Evolutionary conservation across 2,888 invertebrate genomes (phyloP).

Genomic region (Scrobipalpa atriplicella): DNA sequence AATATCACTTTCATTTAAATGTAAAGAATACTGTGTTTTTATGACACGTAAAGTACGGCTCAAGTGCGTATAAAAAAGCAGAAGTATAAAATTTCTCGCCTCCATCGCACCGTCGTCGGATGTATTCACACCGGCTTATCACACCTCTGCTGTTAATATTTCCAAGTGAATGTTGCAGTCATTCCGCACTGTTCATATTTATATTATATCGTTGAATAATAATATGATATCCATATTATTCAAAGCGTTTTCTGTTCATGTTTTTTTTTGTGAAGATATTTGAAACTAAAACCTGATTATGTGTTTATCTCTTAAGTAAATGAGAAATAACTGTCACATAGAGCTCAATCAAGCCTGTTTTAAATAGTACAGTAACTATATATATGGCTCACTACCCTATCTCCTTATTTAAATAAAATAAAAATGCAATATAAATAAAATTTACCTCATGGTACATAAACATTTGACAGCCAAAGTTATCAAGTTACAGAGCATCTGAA

Average conservation of each 20-base stretch:
- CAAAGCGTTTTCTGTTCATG: too few species aligned
- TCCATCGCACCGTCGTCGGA: background rate
- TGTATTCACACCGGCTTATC: constrained; percentile 7
- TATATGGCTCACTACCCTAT: too few species aligned
- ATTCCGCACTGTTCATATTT: background rate
- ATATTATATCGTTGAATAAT: background rate
- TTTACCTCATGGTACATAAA: background rate
- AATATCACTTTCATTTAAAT: too few species aligned
- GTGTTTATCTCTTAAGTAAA: too few species aligned
- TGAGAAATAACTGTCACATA: too few species aligned
- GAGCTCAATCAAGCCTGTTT: too few species aligned
- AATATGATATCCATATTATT: background rate
- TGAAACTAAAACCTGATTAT: too few species aligned
- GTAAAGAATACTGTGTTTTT: too few species aligned
- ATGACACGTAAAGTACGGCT: background rate
- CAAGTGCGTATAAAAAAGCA: background rate
- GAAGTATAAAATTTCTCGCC: constrained; percentile 18
- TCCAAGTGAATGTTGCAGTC: constrained; percentile 11
- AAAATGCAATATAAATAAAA: background rate
- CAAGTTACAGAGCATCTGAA: constrained; percentile 11
- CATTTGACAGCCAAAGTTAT: background rate
- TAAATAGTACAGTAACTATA: too few species aligned
- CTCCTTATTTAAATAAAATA: too few species aligned
- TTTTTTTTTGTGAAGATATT: too few species aligned
- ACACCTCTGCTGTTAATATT: constrained; percentile 11